Evolutionary conservation across 2,113 vertebrate genomes (phyloP).

Genomic region (Oryzias celebensis): DNA sequence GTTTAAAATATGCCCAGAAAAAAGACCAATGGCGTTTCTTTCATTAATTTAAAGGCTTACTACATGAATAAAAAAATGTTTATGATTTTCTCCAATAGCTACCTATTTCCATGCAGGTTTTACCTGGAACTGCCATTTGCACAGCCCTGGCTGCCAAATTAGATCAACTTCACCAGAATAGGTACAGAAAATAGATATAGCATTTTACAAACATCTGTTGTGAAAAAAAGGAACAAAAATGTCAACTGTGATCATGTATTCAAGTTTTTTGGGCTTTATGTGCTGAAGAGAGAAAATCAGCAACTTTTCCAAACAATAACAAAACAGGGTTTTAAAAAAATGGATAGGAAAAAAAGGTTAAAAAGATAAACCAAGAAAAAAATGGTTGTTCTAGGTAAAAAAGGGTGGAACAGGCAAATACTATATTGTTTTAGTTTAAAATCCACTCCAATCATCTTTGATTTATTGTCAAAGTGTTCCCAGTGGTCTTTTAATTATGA

Average conservation of each 20-base stretch:
- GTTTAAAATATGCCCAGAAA: constrained; percentile 29
- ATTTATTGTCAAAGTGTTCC: too few species aligned
- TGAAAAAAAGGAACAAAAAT: too few species aligned
- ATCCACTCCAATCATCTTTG: too few species aligned
- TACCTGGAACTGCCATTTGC: constrained; percentile 27
- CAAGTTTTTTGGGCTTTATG: too few species aligned
- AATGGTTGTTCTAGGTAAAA: too few species aligned
- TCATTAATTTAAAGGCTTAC: neutral
- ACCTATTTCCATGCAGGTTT: constrained; percentile 50
- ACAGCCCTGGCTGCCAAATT: constrained; percentile 32
- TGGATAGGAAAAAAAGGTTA: neutral
- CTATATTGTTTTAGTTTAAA: too few species aligned
- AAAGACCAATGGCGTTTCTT: neutral
- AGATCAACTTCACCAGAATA: constrained; percentile 24
- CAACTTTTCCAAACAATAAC: too few species aligned
- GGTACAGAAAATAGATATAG: constrained; percentile 26
- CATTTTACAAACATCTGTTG: neutral
- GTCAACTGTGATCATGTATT: too few species aligned
- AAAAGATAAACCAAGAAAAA: neutral
- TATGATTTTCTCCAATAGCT: constrained; percentile 23
- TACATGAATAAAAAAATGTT: constrained; percentile 3
- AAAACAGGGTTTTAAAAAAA: neutral
- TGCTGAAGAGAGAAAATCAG: too few species aligned
- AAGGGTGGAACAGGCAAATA: too few species aligned
- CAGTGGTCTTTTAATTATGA: too few species aligned